Percentiles rank a stretch among this genome's conserved stretches.
phyloP scores from a whole-genome alignment of 2,888 invertebrate genomes.

The Eristalis tenax region DNA sequence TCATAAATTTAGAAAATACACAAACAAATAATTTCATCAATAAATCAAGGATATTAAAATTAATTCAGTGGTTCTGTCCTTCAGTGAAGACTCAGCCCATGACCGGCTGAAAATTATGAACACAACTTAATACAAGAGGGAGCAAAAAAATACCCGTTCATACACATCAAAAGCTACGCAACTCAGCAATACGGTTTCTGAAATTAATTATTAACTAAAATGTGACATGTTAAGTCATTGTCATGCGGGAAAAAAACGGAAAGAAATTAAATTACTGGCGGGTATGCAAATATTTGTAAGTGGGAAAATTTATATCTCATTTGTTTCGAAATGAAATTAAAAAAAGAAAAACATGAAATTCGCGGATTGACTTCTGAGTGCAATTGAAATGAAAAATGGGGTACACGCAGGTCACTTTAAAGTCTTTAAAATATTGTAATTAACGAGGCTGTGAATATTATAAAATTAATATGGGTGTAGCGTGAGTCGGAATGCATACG shows the following conservation, averaged over 20 bases:
- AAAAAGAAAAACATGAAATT: background rate
- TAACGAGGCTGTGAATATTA: background rate
- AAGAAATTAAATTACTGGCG: background rate
- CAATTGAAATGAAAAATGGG: background rate
- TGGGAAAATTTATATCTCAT: background rate
- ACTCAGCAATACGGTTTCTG: slow-evolving; percentile 21
- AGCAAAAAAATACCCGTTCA: background rate
- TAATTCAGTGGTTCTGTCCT: slow-evolving; percentile 1
- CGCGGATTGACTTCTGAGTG: background rate
- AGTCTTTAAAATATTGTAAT: background rate
- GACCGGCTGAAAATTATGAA: background rate
- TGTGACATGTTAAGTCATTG: background rate
- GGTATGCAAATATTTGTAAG: background rate
- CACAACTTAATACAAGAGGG: background rate
- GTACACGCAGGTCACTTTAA: background rate
- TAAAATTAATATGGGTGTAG: no score
- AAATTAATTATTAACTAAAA: slow-evolving; percentile 33
- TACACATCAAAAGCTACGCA: background rate
- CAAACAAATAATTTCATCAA: slow-evolving; percentile 43
- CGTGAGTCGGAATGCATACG: no score
- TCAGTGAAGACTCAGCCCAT: background rate
- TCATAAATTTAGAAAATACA: slow-evolving; percentile 36
- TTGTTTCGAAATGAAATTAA: background rate
- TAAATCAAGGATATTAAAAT: slow-evolving; percentile 36
- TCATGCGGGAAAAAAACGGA: background rate